Conservation (phyloP, 37 sponge, comb jelly and placozoan species). For the Aplysina aerophoba region DNA sequence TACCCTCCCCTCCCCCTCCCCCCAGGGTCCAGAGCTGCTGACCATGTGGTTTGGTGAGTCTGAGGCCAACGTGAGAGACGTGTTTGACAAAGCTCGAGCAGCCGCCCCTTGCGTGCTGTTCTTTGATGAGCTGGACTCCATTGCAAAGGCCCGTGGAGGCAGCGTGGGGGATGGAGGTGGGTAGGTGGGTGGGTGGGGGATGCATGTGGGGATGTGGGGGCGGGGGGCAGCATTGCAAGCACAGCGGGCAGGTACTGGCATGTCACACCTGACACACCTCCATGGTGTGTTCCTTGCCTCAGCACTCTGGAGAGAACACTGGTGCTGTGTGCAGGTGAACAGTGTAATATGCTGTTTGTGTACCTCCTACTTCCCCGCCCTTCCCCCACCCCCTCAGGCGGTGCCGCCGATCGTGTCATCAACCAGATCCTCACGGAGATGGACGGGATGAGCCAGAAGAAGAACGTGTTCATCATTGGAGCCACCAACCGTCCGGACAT, state of each 20-base stretch:
- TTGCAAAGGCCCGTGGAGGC: slow-evolving; percentile 99
- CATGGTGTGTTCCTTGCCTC: too few relatives aligned
- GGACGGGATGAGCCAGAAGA: slow-evolving; percentile 99
- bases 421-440: slow-evolving; percentile 99
- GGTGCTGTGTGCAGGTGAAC: too few relatives aligned
- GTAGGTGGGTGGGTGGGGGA: too few relatives aligned
- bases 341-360: too few relatives aligned
- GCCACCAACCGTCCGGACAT: slow-evolving; percentile 99
- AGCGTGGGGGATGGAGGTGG: slow-evolving; percentile 97
- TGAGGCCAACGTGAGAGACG: slow-evolving; percentile 98
- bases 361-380: too few relatives aligned
- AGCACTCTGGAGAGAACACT: too few relatives aligned
- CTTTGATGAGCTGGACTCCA: slow-evolving; percentile 99
- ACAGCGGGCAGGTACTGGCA: background rate
- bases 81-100: slow-evolving; percentile 93
- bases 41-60: slow-evolving; percentile 99
- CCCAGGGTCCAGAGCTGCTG: slow-evolving; percentile 95
- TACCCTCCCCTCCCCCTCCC: background rate
- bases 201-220: too few relatives aligned
- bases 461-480: slow-evolving; percentile 99
- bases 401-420: slow-evolving; percentile 99
- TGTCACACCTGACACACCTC: too few relatives aligned
- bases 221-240: background rate
- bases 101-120: slow-evolving; percentile 99
- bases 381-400: slow-evolving; percentile 61